phyloP scores from a whole-genome alignment of 2,888 invertebrate genomes.

The Ariolimax columbianus region DNA sequence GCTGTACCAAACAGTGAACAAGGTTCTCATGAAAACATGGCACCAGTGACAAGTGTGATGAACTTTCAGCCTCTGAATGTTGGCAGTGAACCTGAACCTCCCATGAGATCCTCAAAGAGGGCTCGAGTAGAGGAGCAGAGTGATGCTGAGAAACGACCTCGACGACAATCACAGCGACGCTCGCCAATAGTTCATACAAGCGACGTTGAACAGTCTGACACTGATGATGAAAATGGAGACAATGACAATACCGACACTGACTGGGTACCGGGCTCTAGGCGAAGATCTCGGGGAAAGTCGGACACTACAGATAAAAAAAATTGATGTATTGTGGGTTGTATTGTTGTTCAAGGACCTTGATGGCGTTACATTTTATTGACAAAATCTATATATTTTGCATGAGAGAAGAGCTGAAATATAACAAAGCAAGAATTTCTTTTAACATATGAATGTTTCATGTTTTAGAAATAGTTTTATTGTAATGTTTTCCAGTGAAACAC shows the following conservation, averaged over 20 bases:
- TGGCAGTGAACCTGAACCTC: not conserved
- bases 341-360: not conserved
- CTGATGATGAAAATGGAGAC: constrained; percentile 53
- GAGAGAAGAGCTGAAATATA: not conserved
- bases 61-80: constrained; percentile 49
- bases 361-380: not conserved
- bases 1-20: not conserved
- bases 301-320: constrained; percentile 21
- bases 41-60: constrained; percentile 37
- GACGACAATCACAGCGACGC: constrained; percentile 35
- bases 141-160: constrained; percentile 32
- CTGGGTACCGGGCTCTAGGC: constrained; percentile 49
- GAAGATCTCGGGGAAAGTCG: constrained; percentile 35
- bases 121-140: not conserved
- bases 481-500: not conserved
- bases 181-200: constrained; percentile 36
- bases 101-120: constrained; percentile 11
- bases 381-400: not conserved
- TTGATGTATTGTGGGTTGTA: not conserved
- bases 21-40: not conserved
- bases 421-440: constrained; percentile 3
- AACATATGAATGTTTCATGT: not conserved
- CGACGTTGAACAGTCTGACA: constrained; percentile 52
- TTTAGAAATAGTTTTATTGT: not conserved
- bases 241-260: constrained; percentile 58